Conservation (phyloP, 2,888 invertebrate species). For the Drosophila setosimentum region DNA sequence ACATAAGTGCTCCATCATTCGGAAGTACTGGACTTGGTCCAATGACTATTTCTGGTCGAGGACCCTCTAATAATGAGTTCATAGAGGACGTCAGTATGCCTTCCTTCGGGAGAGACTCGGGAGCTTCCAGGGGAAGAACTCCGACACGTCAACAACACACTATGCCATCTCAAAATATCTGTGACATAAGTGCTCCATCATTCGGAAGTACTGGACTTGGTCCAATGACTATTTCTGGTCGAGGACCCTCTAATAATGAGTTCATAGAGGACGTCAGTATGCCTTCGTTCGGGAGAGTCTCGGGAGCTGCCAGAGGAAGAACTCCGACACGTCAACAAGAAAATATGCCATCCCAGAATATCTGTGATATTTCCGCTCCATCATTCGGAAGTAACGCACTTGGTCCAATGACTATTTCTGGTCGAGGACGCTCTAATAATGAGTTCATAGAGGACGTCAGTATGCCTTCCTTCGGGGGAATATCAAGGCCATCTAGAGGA, state of each 20-base stretch:
- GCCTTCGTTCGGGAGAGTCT: conserved; percentile 18
- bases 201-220: neutral
- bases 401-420: neutral
- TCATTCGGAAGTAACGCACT: neutral
- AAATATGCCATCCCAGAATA: conserved; percentile 1
- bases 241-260: neutral
- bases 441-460: conserved; percentile 2
- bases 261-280: conserved; percentile 16
- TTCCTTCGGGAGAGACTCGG: neutral
- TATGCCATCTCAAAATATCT: conserved; percentile 16
- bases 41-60: neutral
- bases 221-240: neutral
- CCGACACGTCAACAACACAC: neutral
- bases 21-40: neutral
- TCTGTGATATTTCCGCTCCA: neutral
- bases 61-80: conserved; percentile 5
- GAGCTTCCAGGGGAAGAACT: neutral
- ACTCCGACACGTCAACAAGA: neutral
- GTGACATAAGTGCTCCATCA: conserved; percentile 11
- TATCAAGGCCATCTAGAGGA: neutral
- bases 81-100: conserved; percentile 30
- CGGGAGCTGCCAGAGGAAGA: neutral
- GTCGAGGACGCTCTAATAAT: fast-evolving
- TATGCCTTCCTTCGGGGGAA: conserved; percentile 3
- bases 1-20: fast-evolving